Conservation (phyloP, 2,113 vertebrate species). For the Crotalus helleri region DNA sequence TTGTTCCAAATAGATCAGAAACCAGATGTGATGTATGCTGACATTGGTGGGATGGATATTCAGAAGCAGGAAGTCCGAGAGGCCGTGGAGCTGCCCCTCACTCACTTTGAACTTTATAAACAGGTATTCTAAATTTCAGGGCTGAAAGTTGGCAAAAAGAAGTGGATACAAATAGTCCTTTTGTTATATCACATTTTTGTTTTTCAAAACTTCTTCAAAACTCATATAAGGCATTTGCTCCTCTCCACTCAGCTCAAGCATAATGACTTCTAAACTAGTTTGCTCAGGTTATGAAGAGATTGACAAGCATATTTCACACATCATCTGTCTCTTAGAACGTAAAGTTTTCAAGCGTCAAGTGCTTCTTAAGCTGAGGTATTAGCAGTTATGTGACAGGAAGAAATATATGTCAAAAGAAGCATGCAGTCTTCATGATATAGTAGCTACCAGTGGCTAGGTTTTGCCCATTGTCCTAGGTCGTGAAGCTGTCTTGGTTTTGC, state of each 20-base stretch:
- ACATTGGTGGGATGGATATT: conserved; percentile 97
- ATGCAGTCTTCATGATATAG: neutral
- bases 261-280: neutral
- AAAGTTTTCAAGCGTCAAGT: neutral
- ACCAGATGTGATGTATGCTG: conserved; percentile 91
- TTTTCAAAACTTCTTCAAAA: neutral
- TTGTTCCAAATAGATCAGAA: conserved; percentile 81
- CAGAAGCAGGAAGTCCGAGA: conserved; percentile 96
- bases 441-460: neutral
- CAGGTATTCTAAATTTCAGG: conserved; percentile 68
- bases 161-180: neutral
- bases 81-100: conserved; percentile 91
- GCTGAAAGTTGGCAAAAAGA: neutral
- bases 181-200: neutral
- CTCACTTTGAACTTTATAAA: conserved; percentile 95
- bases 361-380: neutral
- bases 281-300: neutral
- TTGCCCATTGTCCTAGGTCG: neutral
- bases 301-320: too few relatives aligned
- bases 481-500: neutral
- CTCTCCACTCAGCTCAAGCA: too few relatives aligned
- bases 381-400: neutral
- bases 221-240: neutral
- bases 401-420: neutral
- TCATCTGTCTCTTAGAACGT: neutral